Evolutionary conservation across 2,797 vertebrate genomes (phyloP), one percentile per base, ranked within the genome.

Genomic region (Ambastaia sidthimunki): DNA sequence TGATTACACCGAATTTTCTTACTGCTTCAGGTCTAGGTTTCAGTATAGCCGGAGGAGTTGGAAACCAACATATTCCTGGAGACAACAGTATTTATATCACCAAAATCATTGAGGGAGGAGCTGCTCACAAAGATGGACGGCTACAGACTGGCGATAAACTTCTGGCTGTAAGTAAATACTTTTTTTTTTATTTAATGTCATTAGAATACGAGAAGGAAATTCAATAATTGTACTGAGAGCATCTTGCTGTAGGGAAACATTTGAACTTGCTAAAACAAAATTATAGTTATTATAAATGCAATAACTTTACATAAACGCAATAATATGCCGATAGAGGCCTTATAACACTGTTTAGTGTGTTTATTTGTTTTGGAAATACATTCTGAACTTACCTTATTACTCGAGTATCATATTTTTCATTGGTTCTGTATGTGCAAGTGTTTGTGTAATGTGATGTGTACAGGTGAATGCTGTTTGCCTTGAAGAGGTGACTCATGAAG

Each of bases 1-100:
- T 19, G 23, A 59, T 50, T 63, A 25, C 15, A 62, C 13, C 25
- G 10, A 13, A 19, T 3, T 25, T 12, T 80, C 47, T 80, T 73
- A 54, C 37, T 80, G 48, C 84, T 28, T 52, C 90, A 99, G 97
- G 98, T 90, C 95, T 99, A 79, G 98, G 98, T 41, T 99, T 99
- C 91, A 99, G 98, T 91, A 99, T 99, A 92, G 98, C 98, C 63
- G 98, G 98, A 41, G 98, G 98, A 82, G 96, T 98, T 73, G 97
- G 96, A 85, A 99, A 99, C 92, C 98, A 99, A 84, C 98, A 99
- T 76, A 96, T 99, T 86, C 97, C 97, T 12, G 97, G 98, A 0
- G 98, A 99, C 91, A 99, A 98, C 91, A 95, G 97, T 89, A 99
- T 99, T 91, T 99, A 98, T 37, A 97, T 99, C 90, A 99, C 98